Conservation (phyloP, 1,140 invertebrate genomes). For the Pseudomyrmex gracilis region DNA sequence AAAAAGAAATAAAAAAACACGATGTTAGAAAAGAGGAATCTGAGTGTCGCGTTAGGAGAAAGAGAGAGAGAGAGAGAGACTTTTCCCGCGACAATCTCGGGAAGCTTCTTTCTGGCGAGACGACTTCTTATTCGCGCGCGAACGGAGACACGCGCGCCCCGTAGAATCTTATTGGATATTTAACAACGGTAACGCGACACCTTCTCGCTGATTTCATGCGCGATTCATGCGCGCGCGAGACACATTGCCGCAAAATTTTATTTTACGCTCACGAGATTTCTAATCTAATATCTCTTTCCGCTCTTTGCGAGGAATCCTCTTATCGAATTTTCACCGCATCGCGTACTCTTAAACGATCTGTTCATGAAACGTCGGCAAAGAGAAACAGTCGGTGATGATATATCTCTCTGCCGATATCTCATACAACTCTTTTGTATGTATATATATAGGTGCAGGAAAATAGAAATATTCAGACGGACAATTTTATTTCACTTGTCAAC, state of each 20-base stretch:
- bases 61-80: not conserved
- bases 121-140: not conserved
- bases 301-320: not conserved
- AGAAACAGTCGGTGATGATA: not conserved
- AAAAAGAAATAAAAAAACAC: not conserved
- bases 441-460: too few relatives aligned
- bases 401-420: not conserved
- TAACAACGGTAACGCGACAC: not conserved
- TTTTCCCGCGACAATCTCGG: not conserved
- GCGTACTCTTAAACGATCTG: not conserved
- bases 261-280: not conserved
- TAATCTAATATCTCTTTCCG: conserved; percentile 21
- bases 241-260: not conserved
- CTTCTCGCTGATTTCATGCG: not conserved
- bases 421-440: not conserved
- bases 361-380: not conserved
- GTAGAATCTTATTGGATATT: conserved; percentile 2
- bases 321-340: not conserved
- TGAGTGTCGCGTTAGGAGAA: not conserved
- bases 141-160: not conserved
- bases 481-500: conserved; percentile 3
- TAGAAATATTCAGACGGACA: too few relatives aligned
- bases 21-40: conserved; percentile 1
- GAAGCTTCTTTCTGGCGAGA: not conserved
- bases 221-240: not conserved